Evolutionary conservation across 2,113 vertebrate species (phyloP).

Genomic region (Taurulus bubalis): DNA sequence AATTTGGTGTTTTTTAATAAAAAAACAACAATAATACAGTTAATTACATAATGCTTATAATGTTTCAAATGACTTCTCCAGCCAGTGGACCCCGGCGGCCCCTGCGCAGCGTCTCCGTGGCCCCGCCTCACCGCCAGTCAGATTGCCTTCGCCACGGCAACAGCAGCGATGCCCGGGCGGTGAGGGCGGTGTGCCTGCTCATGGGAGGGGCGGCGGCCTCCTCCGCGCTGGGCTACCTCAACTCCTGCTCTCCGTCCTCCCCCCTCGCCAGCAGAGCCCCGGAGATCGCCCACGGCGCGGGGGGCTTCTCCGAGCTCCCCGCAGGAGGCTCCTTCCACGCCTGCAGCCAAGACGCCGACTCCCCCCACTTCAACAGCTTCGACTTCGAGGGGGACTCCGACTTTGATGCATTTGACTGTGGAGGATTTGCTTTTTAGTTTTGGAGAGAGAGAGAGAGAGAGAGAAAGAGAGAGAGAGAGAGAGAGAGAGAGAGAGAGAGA

Average conservation of each 20-base stretch:
- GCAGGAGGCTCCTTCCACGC: slow-evolving; percentile 77
- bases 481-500: not conserved
- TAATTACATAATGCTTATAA: not conserved
- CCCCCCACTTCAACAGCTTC: slow-evolving; percentile 83
- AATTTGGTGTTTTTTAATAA: not conserved
- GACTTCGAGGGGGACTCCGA: slow-evolving; percentile 88
- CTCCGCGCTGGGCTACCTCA: slow-evolving; percentile 85
- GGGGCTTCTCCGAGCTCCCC: slow-evolving; percentile 79
- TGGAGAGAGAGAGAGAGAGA: not conserved
- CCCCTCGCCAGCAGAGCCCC: slow-evolving; percentile 59
- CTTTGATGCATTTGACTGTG: slow-evolving; percentile 87
- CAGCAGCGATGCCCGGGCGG: slow-evolving; percentile 83
- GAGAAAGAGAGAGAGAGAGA: not conserved
- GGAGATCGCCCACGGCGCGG: slow-evolving; percentile 61
- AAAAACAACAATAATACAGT: not conserved
- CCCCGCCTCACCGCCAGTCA: slow-evolving; percentile 73
- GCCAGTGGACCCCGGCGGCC: slow-evolving; percentile 44
- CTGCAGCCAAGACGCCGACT: slow-evolving; percentile 80
- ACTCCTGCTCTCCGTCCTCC: slow-evolving; percentile 76
- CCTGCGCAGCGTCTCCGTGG: slow-evolving; percentile 59
- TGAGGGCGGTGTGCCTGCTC: slow-evolving; percentile 85
- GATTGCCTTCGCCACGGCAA: slow-evolving; percentile 87
- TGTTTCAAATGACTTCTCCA: slow-evolving; percentile 14
- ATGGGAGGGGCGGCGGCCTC: slow-evolving; percentile 87
- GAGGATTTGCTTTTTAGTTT: slow-evolving; percentile 85